A percentile compares a stretch with the other conserved stretches of the same genome.
These are phyloP conservation scores for Alouatta palliata DNA, from an alignment of 2,113 vertebrate genomes.

Conservation along the genomic window DNA sequence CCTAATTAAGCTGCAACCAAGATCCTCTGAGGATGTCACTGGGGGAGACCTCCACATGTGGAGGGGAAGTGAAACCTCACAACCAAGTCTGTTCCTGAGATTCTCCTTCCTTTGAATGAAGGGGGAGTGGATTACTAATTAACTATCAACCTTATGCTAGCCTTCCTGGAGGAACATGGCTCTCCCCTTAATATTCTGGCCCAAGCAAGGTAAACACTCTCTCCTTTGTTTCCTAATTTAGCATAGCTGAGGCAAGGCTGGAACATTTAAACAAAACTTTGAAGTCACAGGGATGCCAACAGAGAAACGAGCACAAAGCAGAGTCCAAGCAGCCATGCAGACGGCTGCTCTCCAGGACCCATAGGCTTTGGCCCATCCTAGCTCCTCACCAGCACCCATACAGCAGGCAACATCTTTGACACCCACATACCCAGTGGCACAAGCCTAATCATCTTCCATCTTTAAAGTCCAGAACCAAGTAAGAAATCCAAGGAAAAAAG, in stretches of 20 bases:
- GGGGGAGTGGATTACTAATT: neutral
- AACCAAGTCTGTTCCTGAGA: neutral
- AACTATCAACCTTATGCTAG: neutral
- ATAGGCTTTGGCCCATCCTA: neutral
- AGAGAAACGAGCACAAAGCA: neutral
- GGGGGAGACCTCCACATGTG: too few relatives aligned
- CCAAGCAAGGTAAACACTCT: neutral
- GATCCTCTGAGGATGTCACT: neutral
- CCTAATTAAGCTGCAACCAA: neutral
- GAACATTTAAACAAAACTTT: neutral
- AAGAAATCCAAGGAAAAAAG: neutral
- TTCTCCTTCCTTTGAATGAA: neutral
- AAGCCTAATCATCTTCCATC: neutral
- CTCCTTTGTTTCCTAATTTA: neutral
- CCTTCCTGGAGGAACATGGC: neutral
- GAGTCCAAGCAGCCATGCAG: neutral
- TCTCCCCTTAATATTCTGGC: neutral
- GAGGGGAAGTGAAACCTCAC: neutral
- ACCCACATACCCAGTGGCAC: neutral
- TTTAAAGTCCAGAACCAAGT: conserved; percentile 16
- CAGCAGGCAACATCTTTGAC: neutral
- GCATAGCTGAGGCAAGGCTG: neutral
- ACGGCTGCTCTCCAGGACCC: neutral
- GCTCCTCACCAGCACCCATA: neutral
- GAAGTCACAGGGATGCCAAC: neutral